These are phyloP conservation scores for Oligia fasciuncula DNA, from an alignment of 2,888 invertebrate genomes.

Conservation along the genomic window DNA sequence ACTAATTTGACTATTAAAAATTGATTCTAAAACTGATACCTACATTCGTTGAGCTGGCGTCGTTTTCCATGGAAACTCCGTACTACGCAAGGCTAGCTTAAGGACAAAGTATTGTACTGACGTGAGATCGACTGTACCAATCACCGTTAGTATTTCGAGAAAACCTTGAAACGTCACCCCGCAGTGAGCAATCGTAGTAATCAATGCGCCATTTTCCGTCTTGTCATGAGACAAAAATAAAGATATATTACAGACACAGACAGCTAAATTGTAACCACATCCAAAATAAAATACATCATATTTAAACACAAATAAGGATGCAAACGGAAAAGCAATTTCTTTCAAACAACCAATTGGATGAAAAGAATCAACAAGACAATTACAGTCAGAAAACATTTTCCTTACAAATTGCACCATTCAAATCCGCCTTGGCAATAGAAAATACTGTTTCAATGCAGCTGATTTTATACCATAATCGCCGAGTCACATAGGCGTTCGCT, in stretches of 20 bases:
- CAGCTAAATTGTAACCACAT: neutral
- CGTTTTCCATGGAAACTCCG: neutral
- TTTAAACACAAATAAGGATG: neutral
- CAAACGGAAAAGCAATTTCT: constrained; percentile 6
- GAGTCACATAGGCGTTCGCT: constrained; percentile 32
- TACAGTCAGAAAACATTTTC: neutral
- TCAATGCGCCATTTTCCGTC: neutral
- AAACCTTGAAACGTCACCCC: neutral
- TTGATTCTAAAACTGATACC: neutral
- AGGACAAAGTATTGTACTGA: neutral
- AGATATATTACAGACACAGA: neutral
- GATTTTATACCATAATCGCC: constrained; percentile 30
- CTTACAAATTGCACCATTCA: constrained; percentile 7
- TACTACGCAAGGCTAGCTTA: neutral
- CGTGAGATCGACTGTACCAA: neutral
- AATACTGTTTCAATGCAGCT: constrained; percentile 8
- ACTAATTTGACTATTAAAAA: neutral
- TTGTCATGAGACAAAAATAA: neutral
- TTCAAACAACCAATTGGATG: constrained; percentile 13
- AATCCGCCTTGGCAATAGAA: constrained; percentile 3
- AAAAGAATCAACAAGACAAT: constrained; percentile 18
- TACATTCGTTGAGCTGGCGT: no score
- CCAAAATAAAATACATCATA: neutral
- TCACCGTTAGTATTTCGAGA: neutral
- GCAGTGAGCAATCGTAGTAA: neutral